These are phyloP conservation scores for Wiebesia pumilae DNA, from an alignment of 1,140 invertebrate species.

Conservation along the genomic window DNA sequence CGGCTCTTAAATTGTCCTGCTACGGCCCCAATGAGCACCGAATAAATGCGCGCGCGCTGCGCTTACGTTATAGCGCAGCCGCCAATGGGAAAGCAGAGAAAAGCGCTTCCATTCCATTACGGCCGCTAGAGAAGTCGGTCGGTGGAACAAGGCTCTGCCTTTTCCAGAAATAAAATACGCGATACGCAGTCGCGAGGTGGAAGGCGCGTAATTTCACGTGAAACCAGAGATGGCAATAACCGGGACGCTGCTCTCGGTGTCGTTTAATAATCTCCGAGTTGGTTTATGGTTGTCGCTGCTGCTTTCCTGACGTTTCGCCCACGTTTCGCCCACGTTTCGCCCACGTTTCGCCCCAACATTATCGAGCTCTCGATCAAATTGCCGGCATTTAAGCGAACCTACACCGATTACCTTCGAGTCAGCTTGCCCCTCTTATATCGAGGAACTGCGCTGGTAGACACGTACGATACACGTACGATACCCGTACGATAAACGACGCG, in stretches of 20 bases:
- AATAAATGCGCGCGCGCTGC: not conserved
- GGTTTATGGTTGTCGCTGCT: too few species aligned
- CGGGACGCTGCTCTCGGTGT: not conserved
- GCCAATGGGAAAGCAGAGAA: not conserved
- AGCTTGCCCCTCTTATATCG: too few species aligned
- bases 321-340: not conserved
- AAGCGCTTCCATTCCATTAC: not conserved
- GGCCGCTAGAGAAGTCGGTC: conserved; percentile 39
- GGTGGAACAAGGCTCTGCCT: conserved; percentile 52
- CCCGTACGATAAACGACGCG: too few species aligned
- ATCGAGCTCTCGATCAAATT: too few species aligned
- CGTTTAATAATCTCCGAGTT: not conserved
- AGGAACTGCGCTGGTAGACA: too few species aligned
- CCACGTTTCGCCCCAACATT: too few species aligned
- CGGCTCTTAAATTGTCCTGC: too few species aligned
- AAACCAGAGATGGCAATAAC: not conserved
- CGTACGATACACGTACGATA: too few species aligned
- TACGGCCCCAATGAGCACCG: not conserved
- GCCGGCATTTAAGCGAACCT: too few species aligned
- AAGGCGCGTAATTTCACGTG: conserved; percentile 54
- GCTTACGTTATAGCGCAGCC: not conserved
- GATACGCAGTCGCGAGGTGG: conserved; percentile 40
- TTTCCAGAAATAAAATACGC: conserved; percentile 58
- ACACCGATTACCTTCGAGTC: too few species aligned
- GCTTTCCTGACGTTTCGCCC: too few species aligned